A percentile compares a stretch with the other conserved stretches of the same genome.
phyloP scores from a whole-genome alignment of 2,113 vertebrate species.

The Odocoileus hemionus region DNA sequence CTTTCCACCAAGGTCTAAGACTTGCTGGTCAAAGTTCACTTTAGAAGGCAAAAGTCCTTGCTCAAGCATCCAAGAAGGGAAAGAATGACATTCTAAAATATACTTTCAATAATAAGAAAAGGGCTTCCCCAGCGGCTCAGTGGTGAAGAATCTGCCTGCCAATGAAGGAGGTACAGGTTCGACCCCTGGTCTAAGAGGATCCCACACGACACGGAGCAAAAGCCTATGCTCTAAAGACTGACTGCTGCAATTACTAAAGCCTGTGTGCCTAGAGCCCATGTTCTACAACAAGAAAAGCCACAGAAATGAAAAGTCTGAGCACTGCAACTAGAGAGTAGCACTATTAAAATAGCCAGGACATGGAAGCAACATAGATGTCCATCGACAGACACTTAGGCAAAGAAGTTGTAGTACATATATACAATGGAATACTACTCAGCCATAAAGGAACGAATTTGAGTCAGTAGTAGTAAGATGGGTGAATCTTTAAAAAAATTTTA shows the following conservation, averaged over 20 bases:
- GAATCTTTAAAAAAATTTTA: neutral
- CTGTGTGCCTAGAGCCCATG: neutral
- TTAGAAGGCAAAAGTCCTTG: neutral
- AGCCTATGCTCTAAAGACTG: neutral
- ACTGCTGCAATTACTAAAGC: neutral
- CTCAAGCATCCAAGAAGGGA: neutral
- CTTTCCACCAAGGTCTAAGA: neutral
- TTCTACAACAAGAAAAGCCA: neutral
- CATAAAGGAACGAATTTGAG: neutral
- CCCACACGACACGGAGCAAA: neutral
- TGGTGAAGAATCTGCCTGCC: neutral
- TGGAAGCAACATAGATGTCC: neutral
- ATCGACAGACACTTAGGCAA: neutral
- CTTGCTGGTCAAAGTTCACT: neutral
- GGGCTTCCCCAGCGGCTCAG: neutral
- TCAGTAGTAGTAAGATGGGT: neutral
- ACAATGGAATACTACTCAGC: neutral
- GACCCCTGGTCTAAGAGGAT: neutral
- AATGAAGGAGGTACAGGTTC: neutral
- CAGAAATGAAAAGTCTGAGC: neutral
- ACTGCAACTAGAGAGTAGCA: neutral
- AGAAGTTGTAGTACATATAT: neutral
- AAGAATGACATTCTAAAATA: neutral
- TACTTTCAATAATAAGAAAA: constrained; percentile 33
- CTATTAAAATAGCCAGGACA: neutral